Percentiles rank a stretch among this genome's conserved stretches.
Conservation (phyloP, 35 echinoderm and acorn worm genomes). For the Ptychodera flava region DNA sequence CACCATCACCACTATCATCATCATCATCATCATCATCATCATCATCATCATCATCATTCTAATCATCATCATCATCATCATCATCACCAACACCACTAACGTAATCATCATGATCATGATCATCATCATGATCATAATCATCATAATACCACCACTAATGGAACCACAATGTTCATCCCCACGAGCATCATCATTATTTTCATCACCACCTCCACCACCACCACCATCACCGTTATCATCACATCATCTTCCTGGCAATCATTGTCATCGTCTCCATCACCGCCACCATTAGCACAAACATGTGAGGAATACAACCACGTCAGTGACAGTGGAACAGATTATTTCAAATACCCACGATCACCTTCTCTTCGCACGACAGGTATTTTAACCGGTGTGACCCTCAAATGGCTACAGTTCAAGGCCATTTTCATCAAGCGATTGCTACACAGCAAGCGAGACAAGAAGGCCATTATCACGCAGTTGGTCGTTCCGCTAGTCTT, state of each 20-base stretch:
- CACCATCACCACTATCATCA: neutral
- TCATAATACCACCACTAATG: neutral
- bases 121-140: neutral
- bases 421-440: conserved; percentile 88
- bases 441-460: conserved; percentile 64
- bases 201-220: neutral
- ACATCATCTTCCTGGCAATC: neutral
- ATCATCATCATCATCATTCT: neutral
- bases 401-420: conserved; percentile 76
- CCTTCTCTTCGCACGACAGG: no score
- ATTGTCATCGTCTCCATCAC: neutral
- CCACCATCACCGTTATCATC: neutral
- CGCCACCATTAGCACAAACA: neutral
- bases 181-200: neutral
- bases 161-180: neutral
- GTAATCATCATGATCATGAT: neutral
- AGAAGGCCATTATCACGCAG: conserved; percentile 74
- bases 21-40: neutral
- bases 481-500: conserved; percentile 81
- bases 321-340: no score
- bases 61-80: neutral
- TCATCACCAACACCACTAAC: neutral
- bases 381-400: conserved; percentile 42
- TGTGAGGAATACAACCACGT: neutral
- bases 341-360: no score